These are phyloP conservation scores for Hoplodrina blanda DNA, from an alignment of 2,888 invertebrate species.

Conservation along the genomic window DNA sequence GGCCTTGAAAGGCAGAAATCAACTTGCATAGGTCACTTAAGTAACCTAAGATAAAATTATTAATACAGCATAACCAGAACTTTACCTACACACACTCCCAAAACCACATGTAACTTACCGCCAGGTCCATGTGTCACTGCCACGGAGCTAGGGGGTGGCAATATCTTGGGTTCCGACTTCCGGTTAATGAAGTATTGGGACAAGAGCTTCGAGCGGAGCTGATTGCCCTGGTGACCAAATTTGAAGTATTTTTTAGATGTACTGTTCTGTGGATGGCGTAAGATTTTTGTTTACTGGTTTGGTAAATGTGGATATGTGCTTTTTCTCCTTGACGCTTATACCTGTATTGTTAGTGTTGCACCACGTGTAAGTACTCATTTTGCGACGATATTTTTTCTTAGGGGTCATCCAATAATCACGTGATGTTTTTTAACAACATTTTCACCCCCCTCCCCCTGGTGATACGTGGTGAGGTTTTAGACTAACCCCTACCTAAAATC, in stretches of 20 bases:
- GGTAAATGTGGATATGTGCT: neutral
- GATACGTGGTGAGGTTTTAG: too few relatives aligned
- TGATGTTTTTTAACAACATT: too few relatives aligned
- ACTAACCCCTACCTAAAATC: too few relatives aligned
- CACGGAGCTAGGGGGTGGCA: slow-evolving; percentile 77
- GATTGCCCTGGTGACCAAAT: slow-evolving; percentile 81
- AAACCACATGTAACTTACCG: slow-evolving; percentile 84
- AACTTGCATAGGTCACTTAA: too few relatives aligned
- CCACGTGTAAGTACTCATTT: too few relatives aligned
- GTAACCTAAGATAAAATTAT: too few relatives aligned
- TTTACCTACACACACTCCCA: neutral
- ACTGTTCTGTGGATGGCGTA: slow-evolving; percentile 37
- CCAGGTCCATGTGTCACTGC: slow-evolving; percentile 96
- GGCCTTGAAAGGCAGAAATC: too few relatives aligned
- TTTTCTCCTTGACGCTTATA: too few relatives aligned
- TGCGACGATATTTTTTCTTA: too few relatives aligned
- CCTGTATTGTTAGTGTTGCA: too few relatives aligned
- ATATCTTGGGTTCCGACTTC: slow-evolving; percentile 85
- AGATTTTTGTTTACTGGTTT: slow-evolving; percentile 4
- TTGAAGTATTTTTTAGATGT: slow-evolving; percentile 44
- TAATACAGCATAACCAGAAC: slow-evolving; percentile 8
- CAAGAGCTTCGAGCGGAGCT: slow-evolving; percentile 85
- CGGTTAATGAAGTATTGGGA: slow-evolving; percentile 88
- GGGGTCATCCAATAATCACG: too few relatives aligned
- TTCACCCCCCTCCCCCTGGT: too few relatives aligned